Conservation (phyloP, 2,113 vertebrate genomes). For the Nymphicus hollandicus region DNA sequence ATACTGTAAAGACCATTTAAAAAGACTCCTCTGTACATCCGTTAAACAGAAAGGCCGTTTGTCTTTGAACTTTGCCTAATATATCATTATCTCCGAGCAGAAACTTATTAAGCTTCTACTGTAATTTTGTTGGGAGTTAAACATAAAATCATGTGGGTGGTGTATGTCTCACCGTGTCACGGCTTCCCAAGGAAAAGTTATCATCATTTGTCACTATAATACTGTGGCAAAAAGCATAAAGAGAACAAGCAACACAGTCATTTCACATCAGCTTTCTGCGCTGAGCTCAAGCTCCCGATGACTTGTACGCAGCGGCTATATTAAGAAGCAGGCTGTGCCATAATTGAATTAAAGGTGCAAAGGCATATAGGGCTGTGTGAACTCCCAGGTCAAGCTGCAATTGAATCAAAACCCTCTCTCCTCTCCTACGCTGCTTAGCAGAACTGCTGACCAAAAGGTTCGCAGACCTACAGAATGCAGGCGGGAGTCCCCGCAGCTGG, state of each 20-base stretch:
- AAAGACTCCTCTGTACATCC: background rate
- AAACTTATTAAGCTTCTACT: constrained; percentile 55
- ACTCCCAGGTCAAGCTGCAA: constrained; percentile 38
- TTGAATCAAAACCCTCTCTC: constrained; percentile 47
- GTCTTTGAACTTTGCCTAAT: constrained; percentile 30
- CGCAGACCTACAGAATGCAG: background rate
- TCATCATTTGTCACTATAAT: constrained; percentile 58
- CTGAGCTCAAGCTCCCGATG: background rate
- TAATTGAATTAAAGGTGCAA: constrained; percentile 69
- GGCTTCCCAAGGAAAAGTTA: constrained; percentile 55
- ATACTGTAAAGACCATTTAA: background rate
- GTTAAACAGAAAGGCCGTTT: background rate
- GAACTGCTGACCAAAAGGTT: constrained; percentile 60
- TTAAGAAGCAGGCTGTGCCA: constrained; percentile 43
- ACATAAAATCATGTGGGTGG: constrained; percentile 52
- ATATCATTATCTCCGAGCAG: constrained; percentile 38
- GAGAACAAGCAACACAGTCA: constrained; percentile 27
- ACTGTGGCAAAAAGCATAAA: constrained; percentile 21
- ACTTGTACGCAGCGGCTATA: background rate
- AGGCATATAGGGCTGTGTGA: constrained; percentile 24
- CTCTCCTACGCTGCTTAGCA: constrained; percentile 21
- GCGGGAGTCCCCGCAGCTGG: background rate
- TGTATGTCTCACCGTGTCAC: constrained; percentile 21
- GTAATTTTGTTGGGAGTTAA: constrained; percentile 59
- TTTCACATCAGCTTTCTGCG: background rate